Base-by-base conservation (phyloP, 2,888 invertebrate species). In the Fragum sueziense region DNA sequence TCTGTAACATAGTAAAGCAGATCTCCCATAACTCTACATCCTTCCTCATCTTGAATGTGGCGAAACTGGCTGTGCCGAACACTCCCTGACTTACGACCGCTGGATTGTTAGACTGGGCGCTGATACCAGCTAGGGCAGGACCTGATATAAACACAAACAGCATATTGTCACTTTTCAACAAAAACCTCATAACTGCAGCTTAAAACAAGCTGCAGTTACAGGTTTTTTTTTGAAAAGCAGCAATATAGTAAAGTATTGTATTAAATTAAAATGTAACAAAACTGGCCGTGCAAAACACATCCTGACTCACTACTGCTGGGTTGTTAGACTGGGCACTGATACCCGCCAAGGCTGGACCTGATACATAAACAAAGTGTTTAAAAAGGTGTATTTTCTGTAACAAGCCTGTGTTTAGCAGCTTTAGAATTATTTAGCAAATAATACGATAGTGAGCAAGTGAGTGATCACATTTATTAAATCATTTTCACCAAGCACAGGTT, bases 21-120 rank as follows among this genome's bases (percentile, higher is more conserved):
- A 92, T 90, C 70, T 93, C 93, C 91, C 91, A 91, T 65, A 93
- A 79, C 74, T 92, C 92, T 70, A 91, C 86, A 57, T 92, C 92
- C 80, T 92, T 92, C 57, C 90, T 86, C 88, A 91, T 90, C 76
- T 90, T 90, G 80, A 91, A 87, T 20, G 90, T 88, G 70, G 91
- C 91, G 70, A 89, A 89, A 69, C 91, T 91, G 72, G 92, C 91
- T 1, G 91, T 90, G 72, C 92, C 91, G 83, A 92, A 91, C 34
- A 91, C 89, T 7, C 92, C 92, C 65, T 88, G 88, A 22, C 88
- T 85, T 31, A 91, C 88, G 9, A 90, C 88, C 22, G 87, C 78
- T 1, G 90, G 91, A 80, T 88, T 91, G 87, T 90, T 91, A 80
- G 91, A 91, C 72, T 88, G 89, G 17, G 82, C 83, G 77, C 91